phyloP scores from a whole-genome alignment of 2,797 vertebrate genomes.

The Pseudotriccus pelzelni region DNA sequence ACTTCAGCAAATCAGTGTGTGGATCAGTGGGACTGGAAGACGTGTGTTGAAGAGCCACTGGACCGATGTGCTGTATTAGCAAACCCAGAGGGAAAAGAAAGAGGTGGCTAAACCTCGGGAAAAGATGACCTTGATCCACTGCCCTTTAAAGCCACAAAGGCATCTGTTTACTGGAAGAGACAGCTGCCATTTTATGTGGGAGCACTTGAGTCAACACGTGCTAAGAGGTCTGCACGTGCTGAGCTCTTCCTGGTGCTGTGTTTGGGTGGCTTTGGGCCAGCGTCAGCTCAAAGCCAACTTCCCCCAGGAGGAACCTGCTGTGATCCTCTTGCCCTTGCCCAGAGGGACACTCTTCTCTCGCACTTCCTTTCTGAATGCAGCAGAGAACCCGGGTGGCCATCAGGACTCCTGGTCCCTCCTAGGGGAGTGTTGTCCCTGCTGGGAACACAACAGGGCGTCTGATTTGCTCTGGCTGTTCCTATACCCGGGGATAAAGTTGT shows the following conservation, averaged over 20 bases:
- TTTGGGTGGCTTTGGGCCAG: background rate
- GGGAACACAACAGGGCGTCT: background rate
- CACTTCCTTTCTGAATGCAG: background rate
- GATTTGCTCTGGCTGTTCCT: background rate
- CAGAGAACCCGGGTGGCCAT: background rate
- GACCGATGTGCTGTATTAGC: background rate
- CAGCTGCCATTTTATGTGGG: conserved; percentile 32
- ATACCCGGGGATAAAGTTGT: background rate
- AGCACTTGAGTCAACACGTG: background rate
- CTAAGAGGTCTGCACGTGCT: background rate
- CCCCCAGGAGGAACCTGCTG: background rate
- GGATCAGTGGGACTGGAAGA: background rate
- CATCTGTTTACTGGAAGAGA: conserved; percentile 4
- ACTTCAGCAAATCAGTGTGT: background rate
- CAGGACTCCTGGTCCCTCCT: background rate
- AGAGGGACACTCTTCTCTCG: background rate
- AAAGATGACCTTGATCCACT: background rate
- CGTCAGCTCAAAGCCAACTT: background rate
- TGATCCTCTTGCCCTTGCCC: background rate
- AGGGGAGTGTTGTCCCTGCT: rapidly evolving
- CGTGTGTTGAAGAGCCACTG: background rate
- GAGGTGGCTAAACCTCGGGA: background rate
- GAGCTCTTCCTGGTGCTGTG: background rate
- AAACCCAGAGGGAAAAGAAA: background rate
- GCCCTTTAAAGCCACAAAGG: background rate